These are phyloP conservation scores for Eupithecia dodoneata DNA, from an alignment of 2,888 invertebrate species.

Conservation along the genomic window DNA sequence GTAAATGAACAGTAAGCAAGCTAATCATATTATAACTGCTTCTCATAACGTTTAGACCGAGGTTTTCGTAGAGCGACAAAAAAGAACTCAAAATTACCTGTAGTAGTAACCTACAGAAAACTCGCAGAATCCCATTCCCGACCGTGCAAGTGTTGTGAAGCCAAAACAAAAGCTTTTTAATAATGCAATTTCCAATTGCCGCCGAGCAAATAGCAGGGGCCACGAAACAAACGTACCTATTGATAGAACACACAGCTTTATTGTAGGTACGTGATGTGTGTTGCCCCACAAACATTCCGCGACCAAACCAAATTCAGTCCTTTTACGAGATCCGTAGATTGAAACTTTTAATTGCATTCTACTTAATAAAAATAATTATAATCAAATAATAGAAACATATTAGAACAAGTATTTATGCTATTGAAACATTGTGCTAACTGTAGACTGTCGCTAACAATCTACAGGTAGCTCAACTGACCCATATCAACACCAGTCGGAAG, in stretches of 20 bases:
- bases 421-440: no score
- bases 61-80: not conserved
- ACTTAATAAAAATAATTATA: no score
- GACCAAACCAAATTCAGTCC: constrained; percentile 4
- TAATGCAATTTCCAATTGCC: constrained; percentile 85
- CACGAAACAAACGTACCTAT: constrained; percentile 57
- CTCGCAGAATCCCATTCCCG: constrained; percentile 21
- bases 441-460: no score
- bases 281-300: constrained; percentile 19
- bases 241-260: constrained; percentile 59
- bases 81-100: constrained; percentile 8
- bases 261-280: constrained; percentile 40
- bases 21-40: no score
- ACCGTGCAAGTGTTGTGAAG: constrained; percentile 71
- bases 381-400: no score
- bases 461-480: no score
- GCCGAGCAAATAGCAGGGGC: constrained; percentile 79
- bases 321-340: not conserved
- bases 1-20: no score
- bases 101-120: constrained; percentile 9
- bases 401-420: no score
- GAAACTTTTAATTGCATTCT: not conserved
- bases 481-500: no score
- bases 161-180: constrained; percentile 83
- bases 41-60: not conserved